Conservation (phyloP, 2,888 invertebrate genomes). For the Orthonevra nobilis region DNA sequence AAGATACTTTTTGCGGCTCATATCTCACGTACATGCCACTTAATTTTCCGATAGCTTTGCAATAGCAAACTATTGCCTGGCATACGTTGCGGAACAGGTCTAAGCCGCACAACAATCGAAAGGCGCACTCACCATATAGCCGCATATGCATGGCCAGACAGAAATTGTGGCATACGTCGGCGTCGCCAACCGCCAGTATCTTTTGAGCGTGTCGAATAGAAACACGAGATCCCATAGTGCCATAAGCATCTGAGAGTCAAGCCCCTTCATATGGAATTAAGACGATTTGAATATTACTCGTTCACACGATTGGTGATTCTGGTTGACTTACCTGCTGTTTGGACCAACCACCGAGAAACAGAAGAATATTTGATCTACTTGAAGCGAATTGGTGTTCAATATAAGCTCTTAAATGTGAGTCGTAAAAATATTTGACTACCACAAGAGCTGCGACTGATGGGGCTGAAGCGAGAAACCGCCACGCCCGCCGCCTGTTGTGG, state of each 20-base stretch:
- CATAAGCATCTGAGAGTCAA: not conserved
- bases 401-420: constrained; percentile 41
- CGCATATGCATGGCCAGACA: constrained; percentile 10
- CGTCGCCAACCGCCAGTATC: too few species aligned
- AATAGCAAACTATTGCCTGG: too few species aligned
- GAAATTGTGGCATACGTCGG: too few species aligned
- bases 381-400: too few species aligned
- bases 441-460: not conserved
- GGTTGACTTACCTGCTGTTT: constrained; percentile 5
- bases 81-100: too few species aligned
- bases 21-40: constrained; percentile 54
- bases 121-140: too few species aligned
- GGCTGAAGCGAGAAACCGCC: not conserved
- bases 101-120: too few species aligned
- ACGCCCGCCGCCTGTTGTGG: not conserved
- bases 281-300: constrained; percentile 51
- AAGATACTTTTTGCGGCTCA: constrained; percentile 42
- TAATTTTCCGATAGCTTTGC: too few species aligned
- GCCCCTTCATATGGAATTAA: not conserved
- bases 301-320: constrained; percentile 51
- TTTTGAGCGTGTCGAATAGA: constrained; percentile 7
- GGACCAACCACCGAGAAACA: constrained; percentile 35
- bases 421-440: constrained; percentile 55
- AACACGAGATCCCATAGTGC: too few species aligned
- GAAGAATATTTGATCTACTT: too few species aligned